Evolutionary conservation across 2,888 invertebrate species (phyloP).

Genomic region (Thyatira batis): DNA sequence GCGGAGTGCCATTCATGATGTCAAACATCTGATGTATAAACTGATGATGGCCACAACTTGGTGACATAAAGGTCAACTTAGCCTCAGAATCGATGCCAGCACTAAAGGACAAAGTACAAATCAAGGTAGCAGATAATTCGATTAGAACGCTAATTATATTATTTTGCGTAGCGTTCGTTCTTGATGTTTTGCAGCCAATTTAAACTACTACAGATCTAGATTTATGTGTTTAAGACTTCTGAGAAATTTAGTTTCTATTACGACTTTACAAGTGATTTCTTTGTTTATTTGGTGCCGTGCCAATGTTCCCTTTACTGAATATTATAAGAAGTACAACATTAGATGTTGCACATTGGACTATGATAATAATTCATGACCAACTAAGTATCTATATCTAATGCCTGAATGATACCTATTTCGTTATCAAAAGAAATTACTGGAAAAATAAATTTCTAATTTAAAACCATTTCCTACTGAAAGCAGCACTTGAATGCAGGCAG

Average conservation of each 20-base stretch:
- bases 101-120: slow-evolving; percentile 6
- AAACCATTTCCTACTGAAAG: slow-evolving; percentile 2
- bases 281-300: slow-evolving; percentile 17
- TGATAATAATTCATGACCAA: not conserved
- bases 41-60: slow-evolving; percentile 4
- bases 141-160: not conserved
- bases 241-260: slow-evolving; percentile 6
- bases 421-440: too few species aligned
- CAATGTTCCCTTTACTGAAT: slow-evolving; percentile 7
- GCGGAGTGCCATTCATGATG: slow-evolving; percentile 10
- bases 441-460: slow-evolving; percentile 8
- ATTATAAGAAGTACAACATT: not conserved
- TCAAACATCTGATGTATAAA: slow-evolving; percentile 13
- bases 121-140: not conserved
- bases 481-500: too few species aligned
- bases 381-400: not conserved
- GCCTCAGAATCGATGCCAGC: not conserved
- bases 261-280: slow-evolving; percentile 7
- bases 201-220: not conserved
- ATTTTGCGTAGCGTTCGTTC: not conserved
- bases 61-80: not conserved
- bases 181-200: not conserved
- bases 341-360: slow-evolving; percentile 9
- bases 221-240: slow-evolving; percentile 2
- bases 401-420: not conserved